Conservation (phyloP, 2,797 vertebrate species). For the Crenichthys baileyi region DNA sequence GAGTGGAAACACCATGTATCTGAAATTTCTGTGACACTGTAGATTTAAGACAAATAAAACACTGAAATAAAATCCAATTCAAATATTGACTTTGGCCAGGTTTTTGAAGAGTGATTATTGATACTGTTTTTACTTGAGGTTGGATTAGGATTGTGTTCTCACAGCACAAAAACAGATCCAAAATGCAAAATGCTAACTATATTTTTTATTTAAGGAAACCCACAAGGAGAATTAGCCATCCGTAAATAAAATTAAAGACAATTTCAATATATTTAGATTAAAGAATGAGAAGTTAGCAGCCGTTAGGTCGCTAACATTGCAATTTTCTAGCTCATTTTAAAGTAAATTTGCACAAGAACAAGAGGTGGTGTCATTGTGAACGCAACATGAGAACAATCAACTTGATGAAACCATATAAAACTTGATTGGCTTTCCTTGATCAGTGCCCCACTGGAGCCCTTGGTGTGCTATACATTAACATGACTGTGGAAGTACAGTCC, state of each 20-base stretch:
- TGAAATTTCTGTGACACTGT: not conserved
- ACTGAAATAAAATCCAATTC: constrained; percentile 26
- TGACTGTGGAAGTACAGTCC: not conserved
- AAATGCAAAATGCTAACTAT: not conserved
- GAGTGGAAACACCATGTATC: not conserved
- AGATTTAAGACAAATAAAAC: constrained; percentile 17
- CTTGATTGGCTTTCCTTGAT: not conserved
- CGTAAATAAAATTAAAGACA: not conserved
- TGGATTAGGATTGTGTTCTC: not conserved
- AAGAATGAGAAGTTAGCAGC: not conserved
- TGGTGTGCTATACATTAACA: not conserved
- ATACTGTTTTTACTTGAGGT: not conserved
- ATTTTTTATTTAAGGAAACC: not conserved
- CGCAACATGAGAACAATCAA: not conserved
- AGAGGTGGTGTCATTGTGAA: not conserved
- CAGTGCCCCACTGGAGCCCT: not conserved
- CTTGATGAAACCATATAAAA: not conserved
- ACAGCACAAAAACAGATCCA: constrained; percentile 3
- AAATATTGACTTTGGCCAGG: constrained; percentile 36
- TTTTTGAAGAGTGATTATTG: constrained; percentile 10
- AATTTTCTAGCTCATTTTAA: not conserved
- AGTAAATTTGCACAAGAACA: not conserved
- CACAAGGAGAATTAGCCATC: not conserved
- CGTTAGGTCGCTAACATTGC: not conserved
- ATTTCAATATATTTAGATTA: not conserved